Conservation (phyloP, 2,113 vertebrate species). For the Pygoscelis adeliae region DNA sequence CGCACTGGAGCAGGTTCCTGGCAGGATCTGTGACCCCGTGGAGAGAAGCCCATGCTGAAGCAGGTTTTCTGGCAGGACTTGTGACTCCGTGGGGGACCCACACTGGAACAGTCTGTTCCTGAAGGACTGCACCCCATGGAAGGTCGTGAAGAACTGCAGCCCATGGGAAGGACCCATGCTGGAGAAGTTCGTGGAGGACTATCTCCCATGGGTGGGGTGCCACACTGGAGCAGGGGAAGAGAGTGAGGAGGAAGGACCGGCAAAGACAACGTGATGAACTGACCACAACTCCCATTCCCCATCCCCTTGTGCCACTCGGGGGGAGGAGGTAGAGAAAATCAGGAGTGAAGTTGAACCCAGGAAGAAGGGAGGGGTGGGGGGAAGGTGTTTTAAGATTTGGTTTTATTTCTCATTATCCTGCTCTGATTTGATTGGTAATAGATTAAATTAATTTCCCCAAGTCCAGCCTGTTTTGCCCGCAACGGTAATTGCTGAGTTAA, state of each 20-base stretch:
- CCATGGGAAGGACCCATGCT: neutral
- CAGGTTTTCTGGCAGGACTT: neutral
- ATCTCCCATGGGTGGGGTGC: neutral
- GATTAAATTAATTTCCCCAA: neutral
- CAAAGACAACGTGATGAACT: neutral
- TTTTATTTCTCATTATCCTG: neutral
- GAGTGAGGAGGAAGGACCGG: neutral
- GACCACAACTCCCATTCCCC: neutral
- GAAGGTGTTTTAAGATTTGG: neutral
- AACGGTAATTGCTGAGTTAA: neutral
- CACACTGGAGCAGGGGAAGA: neutral
- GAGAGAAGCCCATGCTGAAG: neutral
- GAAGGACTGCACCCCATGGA: neutral
- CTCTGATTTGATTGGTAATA: neutral
- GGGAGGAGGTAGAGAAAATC: neutral
- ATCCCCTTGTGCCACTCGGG: neutral
- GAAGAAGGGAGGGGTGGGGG: neutral
- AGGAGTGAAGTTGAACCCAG: neutral
- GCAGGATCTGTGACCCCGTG: neutral
- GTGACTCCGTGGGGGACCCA: neutral
- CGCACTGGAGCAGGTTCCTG: neutral
- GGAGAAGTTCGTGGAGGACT: neutral
- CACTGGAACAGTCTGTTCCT: neutral
- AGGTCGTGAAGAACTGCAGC: neutral
- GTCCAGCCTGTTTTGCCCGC: neutral